Base-by-base conservation (phyloP, 2,888 invertebrate genomes). In the Himalopsyche kuldschensis region DNA sequence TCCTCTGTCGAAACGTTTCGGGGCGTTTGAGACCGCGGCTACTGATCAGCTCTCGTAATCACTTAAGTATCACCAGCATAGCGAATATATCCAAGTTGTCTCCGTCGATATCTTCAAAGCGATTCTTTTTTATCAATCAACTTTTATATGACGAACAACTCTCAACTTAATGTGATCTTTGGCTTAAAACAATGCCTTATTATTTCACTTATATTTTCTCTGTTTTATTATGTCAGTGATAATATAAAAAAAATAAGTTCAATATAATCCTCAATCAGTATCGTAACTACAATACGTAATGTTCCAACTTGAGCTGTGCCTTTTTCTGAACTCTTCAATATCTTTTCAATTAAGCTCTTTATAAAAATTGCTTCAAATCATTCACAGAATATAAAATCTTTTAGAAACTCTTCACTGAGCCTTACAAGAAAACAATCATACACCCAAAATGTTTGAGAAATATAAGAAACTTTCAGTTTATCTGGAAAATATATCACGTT, bases 1-100 rank as follows among this genome's bases (percentile, higher is more conserved):
- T 94, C 93, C 69, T 69, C 69, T 69, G 69, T 69, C 69, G 69
- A 69, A 69, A 69, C 69, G 69, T 69, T 27, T 69, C 69, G 69
- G 69, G 24, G 69, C 69, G 69, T 69, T 69, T 24, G 5, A 27
- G 27, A 69, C 69, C 69, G 15, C 69, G 24, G 69, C 69, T 69
- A 3, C 69, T 27, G 69, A 69, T 15, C 30, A 69, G 69, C 69
- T 69, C 69, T 27, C 27, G 24, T 24, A 30, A 27, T 69, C 30
- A 69, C 69, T 69, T 69, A 11, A 15, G 15, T 1, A 6, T 8
- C 30, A 69, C 69, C 30, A 27, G 69, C 69, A 69, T 69, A 27
- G 4, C 69, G 69, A 27, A 27, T 3, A 15, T 4, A 69, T 27
- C 30, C 69, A 69, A 69, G 15, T 27, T 27, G 3, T 63, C 63